phyloP scores from a whole-genome alignment of 2,888 invertebrate species.

The Zaprionus obscuricornis region DNA sequence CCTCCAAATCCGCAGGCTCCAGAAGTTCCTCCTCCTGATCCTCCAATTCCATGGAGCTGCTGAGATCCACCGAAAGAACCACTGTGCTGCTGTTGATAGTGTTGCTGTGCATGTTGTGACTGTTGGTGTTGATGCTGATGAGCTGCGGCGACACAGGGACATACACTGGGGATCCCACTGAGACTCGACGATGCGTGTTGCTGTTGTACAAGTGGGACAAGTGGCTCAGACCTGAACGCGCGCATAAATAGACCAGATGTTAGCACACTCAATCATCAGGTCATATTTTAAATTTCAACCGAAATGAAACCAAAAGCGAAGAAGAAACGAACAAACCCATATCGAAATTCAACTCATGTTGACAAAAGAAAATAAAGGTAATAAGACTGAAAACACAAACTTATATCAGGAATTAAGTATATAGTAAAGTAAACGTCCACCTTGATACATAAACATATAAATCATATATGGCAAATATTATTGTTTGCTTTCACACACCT shows the following conservation, averaged over 20 bases:
- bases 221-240: conserved; percentile 82
- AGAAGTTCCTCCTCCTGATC: conserved; percentile 74
- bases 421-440: conserved; percentile 6
- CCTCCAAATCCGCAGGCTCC: conserved; percentile 74
- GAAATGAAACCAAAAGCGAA: conserved; percentile 48
- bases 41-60: conserved; percentile 84
- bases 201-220: conserved; percentile 84
- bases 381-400: no score
- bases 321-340: neutral
- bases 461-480: no score
- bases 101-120: conserved; percentile 72
- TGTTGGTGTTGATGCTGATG: conserved; percentile 80
- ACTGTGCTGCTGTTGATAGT: conserved; percentile 82
- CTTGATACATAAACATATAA: no score
- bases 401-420: conserved; percentile 2
- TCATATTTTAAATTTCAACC: conserved; percentile 8
- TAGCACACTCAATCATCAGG: conserved; percentile 23
- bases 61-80: conserved; percentile 83
- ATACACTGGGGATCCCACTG: conserved; percentile 84
- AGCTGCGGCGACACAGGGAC: conserved; percentile 83
- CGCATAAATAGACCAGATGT: conserved; percentile 47
- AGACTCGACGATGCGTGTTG: conserved; percentile 83
- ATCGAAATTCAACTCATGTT: conserved; percentile 44
- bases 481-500: no score
- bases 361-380: conserved; percentile 22